Evolutionary conservation across 1,140 invertebrate species (phyloP).

Genomic region (Drosophila ercepeae): DNA sequence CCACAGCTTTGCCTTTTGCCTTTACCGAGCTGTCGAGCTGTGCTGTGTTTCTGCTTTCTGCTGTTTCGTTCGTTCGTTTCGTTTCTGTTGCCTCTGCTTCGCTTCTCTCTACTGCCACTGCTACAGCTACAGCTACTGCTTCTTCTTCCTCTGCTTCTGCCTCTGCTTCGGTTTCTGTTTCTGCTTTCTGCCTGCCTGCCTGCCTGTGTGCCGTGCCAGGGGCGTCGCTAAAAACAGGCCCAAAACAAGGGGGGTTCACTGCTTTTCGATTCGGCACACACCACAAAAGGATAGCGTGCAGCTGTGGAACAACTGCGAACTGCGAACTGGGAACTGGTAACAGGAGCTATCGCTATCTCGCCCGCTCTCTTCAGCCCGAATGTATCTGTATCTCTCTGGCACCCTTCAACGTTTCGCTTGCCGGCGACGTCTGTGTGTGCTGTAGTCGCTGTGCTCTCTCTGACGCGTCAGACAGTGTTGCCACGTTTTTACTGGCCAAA

Average conservation of each 20-base stretch:
- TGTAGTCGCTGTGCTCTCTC: slow-evolving; percentile 29
- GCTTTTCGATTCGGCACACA: too few relatives aligned
- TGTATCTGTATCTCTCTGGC: slow-evolving; percentile 51
- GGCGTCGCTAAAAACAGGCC: slow-evolving; percentile 39
- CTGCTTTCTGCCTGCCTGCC: slow-evolving; percentile 2
- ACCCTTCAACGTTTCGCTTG: slow-evolving; percentile 51
- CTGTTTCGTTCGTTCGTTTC: slow-evolving; percentile 6
- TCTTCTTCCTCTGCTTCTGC: slow-evolving; percentile 13
- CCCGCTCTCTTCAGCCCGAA: slow-evolving; percentile 18
- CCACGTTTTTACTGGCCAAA: not conserved
- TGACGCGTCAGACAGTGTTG: not conserved
- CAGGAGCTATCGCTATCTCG: slow-evolving; percentile 32
- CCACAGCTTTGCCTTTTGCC: slow-evolving; percentile 61
- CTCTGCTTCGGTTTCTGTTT: too few relatives aligned
- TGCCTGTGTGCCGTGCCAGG: slow-evolving; percentile 19
- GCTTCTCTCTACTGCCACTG: slow-evolving; percentile 16
- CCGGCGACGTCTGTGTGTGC: slow-evolving; percentile 59
- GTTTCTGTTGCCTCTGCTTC: slow-evolving; percentile 24
- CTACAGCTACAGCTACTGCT: slow-evolving; percentile 1
- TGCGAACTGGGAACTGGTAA: slow-evolving; percentile 25
- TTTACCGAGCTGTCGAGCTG: slow-evolving; percentile 8
- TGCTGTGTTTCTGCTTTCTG: not conserved
- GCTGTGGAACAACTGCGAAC: slow-evolving; percentile 26
- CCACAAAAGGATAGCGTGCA: slow-evolving; percentile 38
- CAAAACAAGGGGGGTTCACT: slow-evolving; percentile 11